phyloP scores from a whole-genome alignment of 2,888 invertebrate species.

The Polymixis flavicincta region DNA sequence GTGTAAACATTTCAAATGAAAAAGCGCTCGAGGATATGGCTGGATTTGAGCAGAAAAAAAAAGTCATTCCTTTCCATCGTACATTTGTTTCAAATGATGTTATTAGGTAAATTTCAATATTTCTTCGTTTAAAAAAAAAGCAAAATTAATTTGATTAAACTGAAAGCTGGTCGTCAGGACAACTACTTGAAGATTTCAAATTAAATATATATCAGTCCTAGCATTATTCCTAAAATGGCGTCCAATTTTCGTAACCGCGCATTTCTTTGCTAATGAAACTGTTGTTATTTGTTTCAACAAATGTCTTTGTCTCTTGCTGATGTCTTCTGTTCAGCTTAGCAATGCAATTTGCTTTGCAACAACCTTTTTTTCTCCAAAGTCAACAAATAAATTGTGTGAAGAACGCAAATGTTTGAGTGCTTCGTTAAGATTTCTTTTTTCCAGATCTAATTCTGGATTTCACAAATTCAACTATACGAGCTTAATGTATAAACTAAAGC shows the following conservation, averaged over 20 bases:
- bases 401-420: constrained; percentile 52
- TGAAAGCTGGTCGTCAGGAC: constrained; percentile 24
- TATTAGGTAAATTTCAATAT: neutral
- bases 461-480: constrained; percentile 18
- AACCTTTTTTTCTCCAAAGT: constrained; percentile 55
- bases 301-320: constrained; percentile 66
- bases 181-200: constrained; percentile 67
- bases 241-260: constrained; percentile 78
- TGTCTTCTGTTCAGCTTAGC: constrained; percentile 59
- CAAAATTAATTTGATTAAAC: neutral
- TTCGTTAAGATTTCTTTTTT: constrained; percentile 38
- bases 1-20: constrained; percentile 21
- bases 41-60: constrained; percentile 10
- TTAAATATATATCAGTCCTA: constrained; percentile 72
- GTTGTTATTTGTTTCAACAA: constrained; percentile 74
- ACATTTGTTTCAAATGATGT: neutral
- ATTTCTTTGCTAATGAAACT: constrained; percentile 82
- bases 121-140: neutral
- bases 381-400: constrained; percentile 60
- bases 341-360: constrained; percentile 59
- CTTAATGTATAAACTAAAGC: constrained; percentile 6
- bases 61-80: neutral
- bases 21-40: constrained; percentile 8
- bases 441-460: constrained; percentile 20
- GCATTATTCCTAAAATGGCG: constrained; percentile 74